Evolutionary conservation across 2,888 invertebrate species (phyloP).

Genomic region (Deilephila porcellus): DNA sequence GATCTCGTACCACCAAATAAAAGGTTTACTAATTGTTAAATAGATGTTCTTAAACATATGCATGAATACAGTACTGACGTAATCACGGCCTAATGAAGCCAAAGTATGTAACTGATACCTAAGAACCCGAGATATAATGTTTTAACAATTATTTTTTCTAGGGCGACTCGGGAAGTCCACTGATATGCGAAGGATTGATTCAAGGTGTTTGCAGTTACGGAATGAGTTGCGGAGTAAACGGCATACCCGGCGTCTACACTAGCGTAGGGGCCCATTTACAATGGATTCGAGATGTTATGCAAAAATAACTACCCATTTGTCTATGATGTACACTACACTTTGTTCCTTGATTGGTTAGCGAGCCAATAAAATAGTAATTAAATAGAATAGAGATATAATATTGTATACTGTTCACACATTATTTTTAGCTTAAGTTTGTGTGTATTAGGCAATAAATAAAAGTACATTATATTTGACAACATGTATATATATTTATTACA

Average conservation of each 20-base stretch:
- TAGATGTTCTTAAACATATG: no score
- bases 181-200: conserved; percentile 64
- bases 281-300: conserved; percentile 63
- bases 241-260: conserved; percentile 72
- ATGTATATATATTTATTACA: neutral
- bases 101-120: no score
- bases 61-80: no score
- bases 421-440: neutral
- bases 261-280: conserved; percentile 65
- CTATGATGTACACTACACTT: neutral
- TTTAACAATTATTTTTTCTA: conserved; percentile 41
- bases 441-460: neutral
- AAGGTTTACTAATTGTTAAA: neutral
- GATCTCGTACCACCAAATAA: neutral
- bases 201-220: conserved; percentile 77
- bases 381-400: neutral
- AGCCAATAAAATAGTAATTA: neutral
- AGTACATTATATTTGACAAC: neutral
- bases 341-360: no score
- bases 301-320: conserved; percentile 6
- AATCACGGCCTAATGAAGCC: no score
- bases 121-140: neutral
- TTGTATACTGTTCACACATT: neutral
- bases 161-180: conserved; percentile 80
- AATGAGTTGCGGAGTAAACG: conserved; percentile 66